Base-by-base conservation (phyloP, 2,888 invertebrate genomes). In the Hypercompe scribonia region DNA sequence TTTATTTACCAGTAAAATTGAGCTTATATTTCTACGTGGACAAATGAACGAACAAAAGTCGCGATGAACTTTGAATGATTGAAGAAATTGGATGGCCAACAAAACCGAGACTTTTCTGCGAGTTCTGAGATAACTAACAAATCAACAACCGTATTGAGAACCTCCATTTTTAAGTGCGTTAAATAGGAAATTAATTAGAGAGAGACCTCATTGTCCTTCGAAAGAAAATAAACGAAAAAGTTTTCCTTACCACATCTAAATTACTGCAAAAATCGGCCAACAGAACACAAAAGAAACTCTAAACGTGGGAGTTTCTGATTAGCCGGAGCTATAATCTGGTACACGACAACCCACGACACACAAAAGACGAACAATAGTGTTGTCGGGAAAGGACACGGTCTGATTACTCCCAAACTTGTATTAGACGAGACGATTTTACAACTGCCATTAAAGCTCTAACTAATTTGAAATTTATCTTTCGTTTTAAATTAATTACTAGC, bases 321-420 rank as follows among this genome's bases (percentile, higher is more conserved):
- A 66, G 33, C 24, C 31, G 46, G 66, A 46, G 46, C 33, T 66
- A 31, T 31, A 28, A 61, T 61, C 61, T 61, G 31, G 34, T 33
- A 50, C 50, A 68, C 50, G 39, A 54, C 65, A 61, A 42, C 61
- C 13, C 39, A 28, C 69, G 46, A 68, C 54, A 72, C 61, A 65
- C 28, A 54, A 64, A 61, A 70, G 68, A 66, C 28, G 54, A 78
- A 81, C 80, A 82, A 79, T 77, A 34, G 63, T 46, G 64, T 46
- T 46, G 65, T 65, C 15, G 15, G 63, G 18, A 10, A 65, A n/a
- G 34, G 74, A 68, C 82, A 81, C 81, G 81, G 72, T 82, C 81
- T 82, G 79, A 74, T 81, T 81, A 77, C 58, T 81, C 28, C n/a
- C 64, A 73, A 31, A 81, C 76, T 71, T 70, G 74, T 33, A 58